Conservation (phyloP, 1,140 invertebrate genomes). For the Chironomus tepperi region DNA sequence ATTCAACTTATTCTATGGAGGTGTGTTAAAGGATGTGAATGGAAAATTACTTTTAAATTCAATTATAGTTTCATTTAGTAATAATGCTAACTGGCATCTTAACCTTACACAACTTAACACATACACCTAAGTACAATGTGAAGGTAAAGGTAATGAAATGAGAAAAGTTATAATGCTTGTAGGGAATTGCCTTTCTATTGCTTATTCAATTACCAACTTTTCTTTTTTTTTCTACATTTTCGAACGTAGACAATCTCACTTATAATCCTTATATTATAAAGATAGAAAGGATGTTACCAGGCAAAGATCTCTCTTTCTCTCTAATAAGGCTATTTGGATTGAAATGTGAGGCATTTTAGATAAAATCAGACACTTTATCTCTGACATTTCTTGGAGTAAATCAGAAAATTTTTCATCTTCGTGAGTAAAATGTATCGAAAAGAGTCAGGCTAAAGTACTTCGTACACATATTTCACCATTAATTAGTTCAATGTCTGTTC, state of each 20-base stretch:
- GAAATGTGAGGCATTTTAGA: not conserved
- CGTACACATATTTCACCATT: conserved; percentile 10
- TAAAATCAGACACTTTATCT: conserved; percentile 5
- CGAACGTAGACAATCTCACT: not conserved
- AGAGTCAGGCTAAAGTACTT: not conserved
- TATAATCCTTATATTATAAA: no score
- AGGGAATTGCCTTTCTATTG: not conserved
- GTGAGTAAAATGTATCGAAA: not conserved
- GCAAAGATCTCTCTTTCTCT: not conserved
- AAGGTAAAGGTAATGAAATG: not conserved
- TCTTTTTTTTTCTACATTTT: not conserved
- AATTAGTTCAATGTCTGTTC: conserved; percentile 2
- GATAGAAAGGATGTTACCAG: no score
- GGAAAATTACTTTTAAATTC: no score
- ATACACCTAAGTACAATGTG: not conserved
- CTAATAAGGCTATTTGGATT: not conserved
- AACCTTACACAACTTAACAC: no score
- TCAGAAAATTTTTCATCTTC: conserved; percentile 6
- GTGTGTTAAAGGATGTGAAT: no score
- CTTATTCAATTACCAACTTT: not conserved
- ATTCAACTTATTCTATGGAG: no score
- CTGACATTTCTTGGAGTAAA: not conserved
- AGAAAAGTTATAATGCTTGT: not conserved
- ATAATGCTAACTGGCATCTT: no score
- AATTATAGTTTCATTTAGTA: no score